phyloP scores from a whole-genome alignment of 2,113 vertebrate genomes.

The Tragelaphus scriptus region DNA sequence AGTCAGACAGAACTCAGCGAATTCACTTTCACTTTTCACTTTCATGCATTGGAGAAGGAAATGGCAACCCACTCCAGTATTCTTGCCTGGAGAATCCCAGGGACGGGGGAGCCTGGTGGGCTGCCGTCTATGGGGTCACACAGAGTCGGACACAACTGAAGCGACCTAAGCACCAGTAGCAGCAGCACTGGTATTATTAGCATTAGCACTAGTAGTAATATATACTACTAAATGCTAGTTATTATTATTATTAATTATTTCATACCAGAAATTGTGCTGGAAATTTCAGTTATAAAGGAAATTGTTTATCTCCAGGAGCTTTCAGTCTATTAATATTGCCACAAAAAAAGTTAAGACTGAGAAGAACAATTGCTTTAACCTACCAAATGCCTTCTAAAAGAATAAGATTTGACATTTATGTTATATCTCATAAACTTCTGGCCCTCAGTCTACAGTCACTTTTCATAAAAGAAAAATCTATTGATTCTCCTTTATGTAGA shows the following conservation, averaged over 20 bases:
- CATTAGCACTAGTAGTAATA: too few species aligned
- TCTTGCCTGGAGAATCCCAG: too few species aligned
- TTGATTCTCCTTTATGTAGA: neutral
- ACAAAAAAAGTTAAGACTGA: neutral
- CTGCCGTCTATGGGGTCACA: rapidly evolving
- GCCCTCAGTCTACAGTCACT: neutral
- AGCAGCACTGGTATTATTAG: too few species aligned
- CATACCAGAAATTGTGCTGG: neutral
- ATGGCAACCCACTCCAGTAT: too few species aligned
- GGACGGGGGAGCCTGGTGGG: too few species aligned
- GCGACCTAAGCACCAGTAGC: too few species aligned
- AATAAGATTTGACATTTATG: neutral
- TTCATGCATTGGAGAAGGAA: too few species aligned
- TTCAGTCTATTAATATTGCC: neutral
- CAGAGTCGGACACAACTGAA: too few species aligned
- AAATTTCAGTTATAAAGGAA: neutral
- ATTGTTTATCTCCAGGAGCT: neutral
- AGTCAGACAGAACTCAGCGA: rapidly evolving
- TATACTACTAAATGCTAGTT: neutral
- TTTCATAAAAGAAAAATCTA: neutral
- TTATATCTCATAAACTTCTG: neutral
- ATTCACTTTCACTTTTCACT: too few species aligned
- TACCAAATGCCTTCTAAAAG: neutral
- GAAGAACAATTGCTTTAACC: neutral
- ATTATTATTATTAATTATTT: neutral